Evolutionary conservation across 2,888 invertebrate genomes (phyloP).

Genomic region (Drepanosiphum platanoidis): DNA sequence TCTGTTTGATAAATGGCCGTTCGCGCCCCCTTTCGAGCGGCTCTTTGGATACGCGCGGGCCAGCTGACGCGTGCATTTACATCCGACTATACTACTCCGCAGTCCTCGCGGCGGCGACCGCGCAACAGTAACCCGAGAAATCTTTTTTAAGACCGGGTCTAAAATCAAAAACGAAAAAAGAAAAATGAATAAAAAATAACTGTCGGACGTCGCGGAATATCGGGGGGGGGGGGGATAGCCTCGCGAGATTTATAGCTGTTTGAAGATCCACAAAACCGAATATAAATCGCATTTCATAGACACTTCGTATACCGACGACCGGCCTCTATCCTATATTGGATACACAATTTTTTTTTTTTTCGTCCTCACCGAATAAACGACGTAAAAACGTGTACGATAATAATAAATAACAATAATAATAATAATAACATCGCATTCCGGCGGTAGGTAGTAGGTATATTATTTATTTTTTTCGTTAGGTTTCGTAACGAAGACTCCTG

Average conservation of each 20-base stretch:
- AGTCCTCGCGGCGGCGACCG: not conserved
- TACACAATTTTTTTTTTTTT: no score
- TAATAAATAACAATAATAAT: no score
- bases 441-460: no score
- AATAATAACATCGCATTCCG: no score
- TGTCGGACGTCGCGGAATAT: not conserved
- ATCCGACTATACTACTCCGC: not conserved
- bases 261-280: not conserved
- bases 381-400: no score
- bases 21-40: not conserved
- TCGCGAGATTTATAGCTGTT: conserved; percentile 17
- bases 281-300: not conserved
- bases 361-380: no score
- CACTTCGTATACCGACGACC: no score
- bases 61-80: not conserved
- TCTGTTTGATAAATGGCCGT: conserved; percentile 44
- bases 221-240: not conserved
- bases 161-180: conserved; percentile 12
- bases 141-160: not conserved
- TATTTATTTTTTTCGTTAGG: no score
- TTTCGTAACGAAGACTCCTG: no score
- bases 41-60: not conserved
- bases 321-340: no score
- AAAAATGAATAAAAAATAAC: not conserved
- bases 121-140: not conserved